Percentiles rank a stretch among this genome's conserved stretches.
These are phyloP conservation scores for Corydoras sp. DNA, from an alignment of 2,113 vertebrate genomes.

Conservation along the genomic window DNA sequence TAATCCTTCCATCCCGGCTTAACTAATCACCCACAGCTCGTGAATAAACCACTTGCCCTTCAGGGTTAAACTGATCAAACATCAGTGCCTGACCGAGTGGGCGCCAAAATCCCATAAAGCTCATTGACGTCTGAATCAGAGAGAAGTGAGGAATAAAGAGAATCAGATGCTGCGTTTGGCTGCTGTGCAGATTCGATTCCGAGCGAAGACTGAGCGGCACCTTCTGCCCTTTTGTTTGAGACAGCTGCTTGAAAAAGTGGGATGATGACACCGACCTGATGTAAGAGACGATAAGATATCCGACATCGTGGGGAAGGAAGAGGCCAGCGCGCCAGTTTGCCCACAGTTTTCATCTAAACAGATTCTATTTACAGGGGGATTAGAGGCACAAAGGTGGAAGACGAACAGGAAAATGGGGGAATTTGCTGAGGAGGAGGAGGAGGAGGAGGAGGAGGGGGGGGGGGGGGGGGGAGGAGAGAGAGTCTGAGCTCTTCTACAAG, in stretches of 20 bases:
- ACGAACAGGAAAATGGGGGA: background rate
- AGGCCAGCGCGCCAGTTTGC: conserved; percentile 40
- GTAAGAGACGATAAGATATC: conserved; percentile 46
- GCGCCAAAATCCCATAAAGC: too few species aligned
- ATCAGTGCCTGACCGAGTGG: too few species aligned
- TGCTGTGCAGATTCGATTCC: conserved; percentile 47
- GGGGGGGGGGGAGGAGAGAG: background rate
- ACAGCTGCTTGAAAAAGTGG: conserved; percentile 57
- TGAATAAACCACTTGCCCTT: too few species aligned
- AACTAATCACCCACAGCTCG: too few species aligned
- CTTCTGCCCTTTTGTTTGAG: conserved; percentile 45
- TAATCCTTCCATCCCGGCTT: too few species aligned
- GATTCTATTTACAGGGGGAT: conserved; percentile 55
- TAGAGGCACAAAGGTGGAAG: conserved; percentile 45
- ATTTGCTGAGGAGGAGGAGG: background rate
- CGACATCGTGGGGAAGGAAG: conserved; percentile 32
- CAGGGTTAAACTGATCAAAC: too few species aligned
- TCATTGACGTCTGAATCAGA: too few species aligned
- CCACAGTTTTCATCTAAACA: conserved; percentile 35
- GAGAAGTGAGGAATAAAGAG: too few species aligned
- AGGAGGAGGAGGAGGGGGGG: background rate
- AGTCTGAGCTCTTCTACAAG: background rate
- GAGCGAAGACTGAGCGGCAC: conserved; percentile 54
- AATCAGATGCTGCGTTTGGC: too few species aligned
- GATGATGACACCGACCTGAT: conserved; percentile 52